Evolutionary conservation across 2,888 invertebrate genomes (phyloP), one percentile per base, ranked within the genome.

Genomic region (Trichopoda pennipes): DNA sequence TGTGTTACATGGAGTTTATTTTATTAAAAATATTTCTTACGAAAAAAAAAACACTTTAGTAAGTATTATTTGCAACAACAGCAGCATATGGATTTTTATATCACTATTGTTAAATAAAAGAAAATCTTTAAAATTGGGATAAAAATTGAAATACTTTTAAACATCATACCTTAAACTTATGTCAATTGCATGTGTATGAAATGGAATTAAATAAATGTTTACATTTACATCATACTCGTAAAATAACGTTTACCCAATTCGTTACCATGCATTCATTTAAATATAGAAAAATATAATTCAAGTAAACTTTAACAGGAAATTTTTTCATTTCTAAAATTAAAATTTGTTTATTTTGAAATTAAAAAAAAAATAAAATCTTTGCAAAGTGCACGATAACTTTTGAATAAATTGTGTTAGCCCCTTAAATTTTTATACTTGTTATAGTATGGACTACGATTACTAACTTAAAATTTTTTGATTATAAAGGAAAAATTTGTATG

Each of bases 1-100:
- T 89, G 87, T 88, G 87, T 88, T 87, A 87, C 88, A 74, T 61
- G 87, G 86, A 86, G 90, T 89, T 89, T 90, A 89, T 89, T 90
- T 90, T 89, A 90, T 89, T 89, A 88, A 89, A 88, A 87, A 74
- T 38, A 72, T 80, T 69, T 78, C 7, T 28, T 53, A 28, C 42
- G 38, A 70, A 60, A 44, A 51, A 69, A 53, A 42, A 28, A 38
- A 14, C 12, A 4, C 6, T 47, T 23, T 28, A 58, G 53, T 61
- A 38, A 47, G 64, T 49, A 10, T 49, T 21, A 8, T 68, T n/a
- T 44, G 63, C 19, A 66, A 17, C 56, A 38, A n/a, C 53, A 75
- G 16, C 51, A 64, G 51, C 53, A 61, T 66, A 72, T 66, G 81
- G 58, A 28, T 58, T 23, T 42, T 47, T 66, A 47, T 64, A 42